Evolutionary conservation across 2,797 vertebrate genomes (phyloP).

Genomic region (Orestias chungarensis): DNA sequence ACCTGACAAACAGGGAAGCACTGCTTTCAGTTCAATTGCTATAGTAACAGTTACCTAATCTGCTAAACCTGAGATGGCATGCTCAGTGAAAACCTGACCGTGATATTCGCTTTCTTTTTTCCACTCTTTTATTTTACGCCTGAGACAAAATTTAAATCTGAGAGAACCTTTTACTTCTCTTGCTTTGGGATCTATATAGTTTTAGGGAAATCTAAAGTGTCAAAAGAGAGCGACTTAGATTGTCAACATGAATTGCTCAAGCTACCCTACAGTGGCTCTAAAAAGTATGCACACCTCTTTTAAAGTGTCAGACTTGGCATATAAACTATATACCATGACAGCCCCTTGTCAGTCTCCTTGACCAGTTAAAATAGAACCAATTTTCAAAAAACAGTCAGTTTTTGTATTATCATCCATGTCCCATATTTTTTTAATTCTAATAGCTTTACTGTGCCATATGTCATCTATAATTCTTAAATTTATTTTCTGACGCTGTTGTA

Average conservation of each 20-base stretch:
- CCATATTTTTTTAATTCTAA: not conserved
- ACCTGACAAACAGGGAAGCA: not conserved
- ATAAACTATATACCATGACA: no score
- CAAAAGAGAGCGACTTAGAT: constrained; percentile 1
- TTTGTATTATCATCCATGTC: not conserved
- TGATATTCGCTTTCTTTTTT: not conserved
- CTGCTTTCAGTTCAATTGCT: constrained; percentile 9
- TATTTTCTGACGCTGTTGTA: not conserved
- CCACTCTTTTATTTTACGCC: not conserved
- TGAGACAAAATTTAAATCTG: not conserved
- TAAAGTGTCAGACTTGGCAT: not conserved
- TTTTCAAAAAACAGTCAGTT: not conserved
- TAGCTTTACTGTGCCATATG: not conserved
- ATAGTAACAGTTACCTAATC: constrained; percentile 31
- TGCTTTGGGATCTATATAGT: constrained; percentile 8
- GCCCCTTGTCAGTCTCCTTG: not conserved
- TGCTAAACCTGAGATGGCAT: constrained; percentile 6
- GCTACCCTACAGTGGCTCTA: not conserved
- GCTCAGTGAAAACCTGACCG: not conserved
- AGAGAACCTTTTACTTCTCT: not conserved
- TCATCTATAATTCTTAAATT: not conserved
- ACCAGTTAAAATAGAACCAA: not conserved
- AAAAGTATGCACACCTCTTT: not conserved
- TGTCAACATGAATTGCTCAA: constrained; percentile 26
- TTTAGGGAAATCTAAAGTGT: constrained; percentile 21